phyloP scores from a whole-genome alignment of 23 tunicate genomes.

The Styela plicata region DNA sequence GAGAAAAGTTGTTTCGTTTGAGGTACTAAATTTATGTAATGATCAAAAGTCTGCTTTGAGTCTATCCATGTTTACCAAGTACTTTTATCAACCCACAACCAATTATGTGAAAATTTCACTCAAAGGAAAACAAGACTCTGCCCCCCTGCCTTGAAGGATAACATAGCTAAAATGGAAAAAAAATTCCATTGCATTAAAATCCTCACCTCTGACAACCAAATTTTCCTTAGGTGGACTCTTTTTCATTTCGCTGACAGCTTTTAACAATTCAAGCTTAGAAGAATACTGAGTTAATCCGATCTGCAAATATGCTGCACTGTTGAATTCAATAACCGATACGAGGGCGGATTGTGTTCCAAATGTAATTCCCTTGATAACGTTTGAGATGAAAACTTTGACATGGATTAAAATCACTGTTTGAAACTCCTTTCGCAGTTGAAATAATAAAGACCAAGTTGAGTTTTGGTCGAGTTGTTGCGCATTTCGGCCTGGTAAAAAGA shows the following conservation, averaged over 20 bases:
- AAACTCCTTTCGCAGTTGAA: constrained; percentile 14
- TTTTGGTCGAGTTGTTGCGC: not conserved
- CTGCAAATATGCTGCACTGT: not conserved
- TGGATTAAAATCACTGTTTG: not conserved
- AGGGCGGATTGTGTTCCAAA: constrained; percentile 6
- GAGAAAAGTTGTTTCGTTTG: no score
- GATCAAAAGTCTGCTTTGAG: no score
- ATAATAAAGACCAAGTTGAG: constrained; percentile 6
- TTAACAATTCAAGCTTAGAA: not conserved
- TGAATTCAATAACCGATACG: constrained; percentile 27
- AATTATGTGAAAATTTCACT: no score
- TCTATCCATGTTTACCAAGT: no score
- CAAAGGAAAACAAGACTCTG: no score
- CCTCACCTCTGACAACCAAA: constrained; percentile 3
- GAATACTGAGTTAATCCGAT: not conserved
- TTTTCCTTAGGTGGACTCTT: not conserved
- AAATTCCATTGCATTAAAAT: no score
- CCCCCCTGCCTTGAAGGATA: no score
- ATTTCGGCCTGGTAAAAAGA: constrained; percentile 20
- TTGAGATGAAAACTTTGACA: not conserved
- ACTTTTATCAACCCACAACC: no score
- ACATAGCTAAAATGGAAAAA: no score
- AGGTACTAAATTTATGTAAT: no score
- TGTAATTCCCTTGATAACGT: not conserved
- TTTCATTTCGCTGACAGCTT: not conserved